Conservation (phyloP, 1,140 invertebrate genomes). For the Probaryconus sp. region DNA sequence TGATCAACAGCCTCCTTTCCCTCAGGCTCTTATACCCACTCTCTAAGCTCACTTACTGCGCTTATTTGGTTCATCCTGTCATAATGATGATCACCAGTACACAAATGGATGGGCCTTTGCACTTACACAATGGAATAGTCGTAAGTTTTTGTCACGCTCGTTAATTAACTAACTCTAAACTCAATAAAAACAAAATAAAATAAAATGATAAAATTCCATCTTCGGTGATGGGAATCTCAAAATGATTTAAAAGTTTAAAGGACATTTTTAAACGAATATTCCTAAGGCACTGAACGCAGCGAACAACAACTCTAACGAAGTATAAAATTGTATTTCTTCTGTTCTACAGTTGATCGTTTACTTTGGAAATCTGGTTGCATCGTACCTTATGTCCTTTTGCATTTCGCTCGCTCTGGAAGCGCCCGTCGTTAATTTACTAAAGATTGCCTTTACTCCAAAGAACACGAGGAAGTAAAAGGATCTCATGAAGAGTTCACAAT, state of each 20-base stretch:
- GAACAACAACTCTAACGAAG: constrained; percentile 13
- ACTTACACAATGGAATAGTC: constrained; percentile 85
- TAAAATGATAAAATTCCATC: neutral
- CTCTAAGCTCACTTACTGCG: constrained; percentile 93
- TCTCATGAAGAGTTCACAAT: constrained; percentile 1
- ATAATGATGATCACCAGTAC: constrained; percentile 88
- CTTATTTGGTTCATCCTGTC: constrained; percentile 93
- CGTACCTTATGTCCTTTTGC: constrained; percentile 86
- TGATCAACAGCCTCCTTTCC: constrained; percentile 86
- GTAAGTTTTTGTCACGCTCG: constrained; percentile 74
- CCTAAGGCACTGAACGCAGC: no score
- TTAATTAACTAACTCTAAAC: no score
- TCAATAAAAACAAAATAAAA: no score
- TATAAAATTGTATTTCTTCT: constrained; percentile 30
- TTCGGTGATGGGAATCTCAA: no score
- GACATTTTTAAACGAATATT: no score
- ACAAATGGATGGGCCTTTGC: constrained; percentile 86
- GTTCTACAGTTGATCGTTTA: constrained; percentile 85
- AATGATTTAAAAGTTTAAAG: no score
- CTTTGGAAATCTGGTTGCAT: constrained; percentile 87
- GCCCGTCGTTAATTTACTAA: constrained; percentile 86
- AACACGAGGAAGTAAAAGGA: constrained; percentile 68
- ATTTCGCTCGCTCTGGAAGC: constrained; percentile 88
- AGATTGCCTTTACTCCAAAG: constrained; percentile 78
- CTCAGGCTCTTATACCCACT: constrained; percentile 89